These are phyloP conservation scores for Metellina segmentata DNA, from an alignment of 2,888 invertebrate genomes.

Conservation along the genomic window DNA sequence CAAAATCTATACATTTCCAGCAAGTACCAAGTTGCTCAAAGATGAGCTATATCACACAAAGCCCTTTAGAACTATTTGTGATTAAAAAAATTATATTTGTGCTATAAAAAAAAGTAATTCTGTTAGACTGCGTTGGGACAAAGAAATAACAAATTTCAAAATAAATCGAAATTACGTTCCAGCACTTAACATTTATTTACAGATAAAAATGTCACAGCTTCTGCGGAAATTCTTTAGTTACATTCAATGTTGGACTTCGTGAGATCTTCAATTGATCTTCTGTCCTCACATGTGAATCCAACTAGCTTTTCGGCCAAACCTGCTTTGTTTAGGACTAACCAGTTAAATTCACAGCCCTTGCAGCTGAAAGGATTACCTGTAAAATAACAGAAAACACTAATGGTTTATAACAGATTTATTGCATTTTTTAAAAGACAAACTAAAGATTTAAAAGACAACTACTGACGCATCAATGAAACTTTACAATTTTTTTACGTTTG, in stretches of 20 bases:
- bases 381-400: neutral
- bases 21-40: no score
- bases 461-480: neutral
- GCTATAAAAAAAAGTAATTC: no score
- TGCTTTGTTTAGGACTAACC: conserved; percentile 56
- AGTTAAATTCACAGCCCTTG: conserved; percentile 62
- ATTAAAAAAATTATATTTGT: no score
- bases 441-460: neutral
- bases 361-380: conserved; percentile 62
- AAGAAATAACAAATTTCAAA: no score
- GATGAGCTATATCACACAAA: no score
- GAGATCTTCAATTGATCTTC: conserved; percentile 28
- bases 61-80: no score
- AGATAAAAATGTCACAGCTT: neutral
- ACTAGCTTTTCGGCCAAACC: conserved; percentile 25
- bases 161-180: neutral
- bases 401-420: neutral
- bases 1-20: no score
- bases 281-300: conserved; percentile 60
- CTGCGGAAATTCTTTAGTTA: neutral
- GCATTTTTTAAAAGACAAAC: neutral
- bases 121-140: no score
- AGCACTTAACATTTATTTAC: neutral
- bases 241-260: conserved; percentile 58
- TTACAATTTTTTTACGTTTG: neutral